Evolutionary conservation across 1,140 invertebrate genomes (phyloP), one percentile per base, ranked within the genome.

Genomic region (Neodiprion pinetum): DNA sequence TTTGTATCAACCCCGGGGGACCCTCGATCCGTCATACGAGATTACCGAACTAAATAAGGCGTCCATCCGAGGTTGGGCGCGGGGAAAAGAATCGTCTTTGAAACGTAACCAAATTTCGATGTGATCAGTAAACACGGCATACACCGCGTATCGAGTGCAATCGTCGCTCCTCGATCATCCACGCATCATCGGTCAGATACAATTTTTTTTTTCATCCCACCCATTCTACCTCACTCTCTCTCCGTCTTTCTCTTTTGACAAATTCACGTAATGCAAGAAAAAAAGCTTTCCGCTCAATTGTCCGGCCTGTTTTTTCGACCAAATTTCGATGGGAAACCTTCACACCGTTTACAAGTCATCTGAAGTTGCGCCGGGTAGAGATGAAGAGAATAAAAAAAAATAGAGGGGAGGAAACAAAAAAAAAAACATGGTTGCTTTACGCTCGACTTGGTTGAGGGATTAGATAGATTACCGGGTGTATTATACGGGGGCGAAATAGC

Each of bases 401-500:
- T 21, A 21, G 17, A 21, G 17, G 28, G 28, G 28, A 5, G 5
- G 28, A 5, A 40, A 5, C 0, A 40, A 68, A 70, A 3, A 75
- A 72, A 80, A 74, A 82, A 82, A 81, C 77, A 14, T 61, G 53
- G 11, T 61, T 17, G 83, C 80, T 84, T 87, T 86, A 85, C 81
- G 81, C 82, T 83, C 74, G 78, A 83, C 78, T 76, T 80, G 79
- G 78, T 83, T 83, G 83, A 87, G 79, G 82, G 83, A 87, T 87
- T 86, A 85, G 86, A 87, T 85, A 82, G 82, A 87, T 87, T 87
- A 87, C 82, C 83, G 76, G 72, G 67, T 76, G 53, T 77, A 79
- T 79, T 77, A 79, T 77, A 75, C 74, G 75, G 70, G 72, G 75
- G 76, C 73, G 76, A 79, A 81, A 74, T 75, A 80, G 67, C 75